phyloP scores from a whole-genome alignment of 2,797 vertebrate genomes.

The Falco concolor region DNA sequence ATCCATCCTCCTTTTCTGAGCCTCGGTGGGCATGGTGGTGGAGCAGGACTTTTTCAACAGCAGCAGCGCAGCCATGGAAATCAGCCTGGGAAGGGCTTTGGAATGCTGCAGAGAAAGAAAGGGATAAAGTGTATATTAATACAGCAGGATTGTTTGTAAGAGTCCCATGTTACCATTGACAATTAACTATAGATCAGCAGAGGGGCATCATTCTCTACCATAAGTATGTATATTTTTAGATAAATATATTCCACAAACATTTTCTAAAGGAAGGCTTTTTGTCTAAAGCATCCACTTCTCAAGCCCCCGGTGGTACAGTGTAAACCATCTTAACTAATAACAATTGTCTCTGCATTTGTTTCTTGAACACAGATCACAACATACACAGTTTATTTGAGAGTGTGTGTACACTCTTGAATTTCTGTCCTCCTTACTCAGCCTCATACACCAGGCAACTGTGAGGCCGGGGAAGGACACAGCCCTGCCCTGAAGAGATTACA shows the following conservation, averaged over 20 bases:
- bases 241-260: background rate
- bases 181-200: background rate
- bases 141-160: background rate
- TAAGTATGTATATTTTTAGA: background rate
- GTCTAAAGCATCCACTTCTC: background rate
- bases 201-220: background rate
- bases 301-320: background rate
- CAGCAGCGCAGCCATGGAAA: background rate
- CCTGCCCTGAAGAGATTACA: constrained; percentile 30
- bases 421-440: background rate
- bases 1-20: background rate
- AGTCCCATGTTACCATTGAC: background rate
- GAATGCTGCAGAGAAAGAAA: background rate
- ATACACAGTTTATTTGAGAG: constrained; percentile 1
- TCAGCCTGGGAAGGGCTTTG: background rate
- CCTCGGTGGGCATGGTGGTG: background rate
- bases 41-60: background rate
- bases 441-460: background rate
- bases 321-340: background rate
- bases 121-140: background rate
- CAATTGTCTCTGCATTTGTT: background rate
- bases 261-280: background rate
- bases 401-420: background rate
- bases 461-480: background rate
- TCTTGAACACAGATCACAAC: background rate